These are phyloP conservation scores for Lampris megalopsis DNA, from an alignment of 2,113 vertebrate genomes.

Conservation along the genomic window DNA sequence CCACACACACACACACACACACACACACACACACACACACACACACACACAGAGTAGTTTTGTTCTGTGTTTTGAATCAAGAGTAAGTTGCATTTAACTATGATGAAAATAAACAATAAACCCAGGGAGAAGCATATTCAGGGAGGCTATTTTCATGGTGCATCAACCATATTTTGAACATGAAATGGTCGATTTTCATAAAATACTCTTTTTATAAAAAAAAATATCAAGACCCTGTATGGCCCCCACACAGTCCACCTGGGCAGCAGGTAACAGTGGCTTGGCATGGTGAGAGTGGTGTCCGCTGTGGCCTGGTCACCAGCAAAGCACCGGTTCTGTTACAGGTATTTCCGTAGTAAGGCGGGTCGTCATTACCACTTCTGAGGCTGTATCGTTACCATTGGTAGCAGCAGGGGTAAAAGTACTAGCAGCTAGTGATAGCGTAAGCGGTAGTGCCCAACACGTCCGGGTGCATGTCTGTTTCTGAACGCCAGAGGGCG, in stretches of 20 bases:
- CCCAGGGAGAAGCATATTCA: not conserved
- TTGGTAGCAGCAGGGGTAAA: not conserved
- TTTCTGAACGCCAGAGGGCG: constrained; percentile 36
- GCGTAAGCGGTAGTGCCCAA: too few relatives aligned
- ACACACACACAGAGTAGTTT: not conserved
- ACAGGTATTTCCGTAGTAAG: too few relatives aligned
- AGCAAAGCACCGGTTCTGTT: too few relatives aligned
- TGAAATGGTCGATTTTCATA: constrained; percentile 40
- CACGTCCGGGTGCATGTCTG: not conserved
- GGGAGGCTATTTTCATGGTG: constrained; percentile 17
- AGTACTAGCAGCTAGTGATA: not conserved
- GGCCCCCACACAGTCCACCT: constrained; percentile 39
- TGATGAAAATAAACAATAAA: not conserved
- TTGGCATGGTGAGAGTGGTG: not conserved
- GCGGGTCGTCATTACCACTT: too few relatives aligned
- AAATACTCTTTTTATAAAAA: constrained; percentile 72
- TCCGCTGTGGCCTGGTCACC: constrained; percentile 1
- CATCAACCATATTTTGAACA: constrained; percentile 15
- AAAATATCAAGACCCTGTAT: constrained; percentile 47
- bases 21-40: not conserved
- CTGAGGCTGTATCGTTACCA: not conserved
- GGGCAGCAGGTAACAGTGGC: constrained; percentile 28
- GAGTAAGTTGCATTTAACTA: not conserved
- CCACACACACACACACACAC: not conserved
- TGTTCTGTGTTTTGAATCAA: not conserved